Evolutionary conservation across 2,113 vertebrate genomes (phyloP).

Genomic region (Dissostichus mawsoni): DNA sequence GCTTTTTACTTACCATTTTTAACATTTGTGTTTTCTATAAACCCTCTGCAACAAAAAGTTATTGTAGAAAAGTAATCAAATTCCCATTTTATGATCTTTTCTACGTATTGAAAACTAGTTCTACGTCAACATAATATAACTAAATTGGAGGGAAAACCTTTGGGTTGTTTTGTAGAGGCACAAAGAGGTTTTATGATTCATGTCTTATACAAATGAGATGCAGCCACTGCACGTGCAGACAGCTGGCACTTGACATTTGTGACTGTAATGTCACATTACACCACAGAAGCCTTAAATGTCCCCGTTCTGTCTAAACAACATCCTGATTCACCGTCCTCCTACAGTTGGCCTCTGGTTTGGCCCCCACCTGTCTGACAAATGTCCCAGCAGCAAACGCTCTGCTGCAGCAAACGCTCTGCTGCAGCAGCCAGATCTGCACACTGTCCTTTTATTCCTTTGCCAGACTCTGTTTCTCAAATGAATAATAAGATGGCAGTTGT

Average conservation of each 20-base stretch:
- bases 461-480: conserved; percentile 7
- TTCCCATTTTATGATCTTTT: not conserved
- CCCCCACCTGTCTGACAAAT: conserved; percentile 56
- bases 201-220: conserved; percentile 33
- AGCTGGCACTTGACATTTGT: conserved; percentile 69
- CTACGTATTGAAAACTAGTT: not conserved
- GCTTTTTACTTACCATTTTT: not conserved
- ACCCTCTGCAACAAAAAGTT: not conserved
- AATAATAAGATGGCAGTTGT: not conserved
- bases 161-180: not conserved
- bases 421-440: conserved; percentile 10
- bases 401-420: conserved; percentile 27
- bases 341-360: conserved; percentile 42
- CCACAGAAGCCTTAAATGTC: conserved; percentile 35
- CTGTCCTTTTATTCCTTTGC: not conserved
- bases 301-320: conserved; percentile 51
- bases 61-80: not conserved
- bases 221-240: conserved; percentile 39
- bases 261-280: conserved; percentile 46
- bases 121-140: too few relatives aligned
- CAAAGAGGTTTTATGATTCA: conserved; percentile 2
- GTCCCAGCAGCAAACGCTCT: conserved; percentile 43
- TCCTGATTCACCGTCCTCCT: conserved; percentile 48
- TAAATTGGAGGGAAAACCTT: not conserved
- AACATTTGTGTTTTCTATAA: not conserved